These are phyloP conservation scores for Pseudanteris insignis DNA, from an alignment of 2,888 invertebrate species.

Conservation along the genomic window DNA sequence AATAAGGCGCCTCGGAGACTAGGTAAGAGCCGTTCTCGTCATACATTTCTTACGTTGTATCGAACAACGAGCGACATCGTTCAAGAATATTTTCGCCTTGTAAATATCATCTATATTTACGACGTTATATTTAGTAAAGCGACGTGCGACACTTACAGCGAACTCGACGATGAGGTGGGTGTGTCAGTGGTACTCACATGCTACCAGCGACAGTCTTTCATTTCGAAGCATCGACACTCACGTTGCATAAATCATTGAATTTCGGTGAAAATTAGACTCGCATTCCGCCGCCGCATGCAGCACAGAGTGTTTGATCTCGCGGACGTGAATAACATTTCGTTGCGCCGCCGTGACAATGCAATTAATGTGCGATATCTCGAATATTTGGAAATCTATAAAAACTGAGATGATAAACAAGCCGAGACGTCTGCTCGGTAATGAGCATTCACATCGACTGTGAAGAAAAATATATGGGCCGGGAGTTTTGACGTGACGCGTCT, in stretches of 20 bases:
- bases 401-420: constrained; percentile 26
- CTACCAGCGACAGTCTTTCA: constrained; percentile 59
- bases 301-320: constrained; percentile 30
- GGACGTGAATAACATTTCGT: constrained; percentile 14
- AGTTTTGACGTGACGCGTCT: constrained; percentile 26
- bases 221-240: constrained; percentile 57
- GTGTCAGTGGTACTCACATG: constrained; percentile 57
- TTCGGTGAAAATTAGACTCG: constrained; percentile 38
- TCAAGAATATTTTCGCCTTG: constrained; percentile 58
- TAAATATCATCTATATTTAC: constrained; percentile 65
- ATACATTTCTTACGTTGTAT: constrained; percentile 46
- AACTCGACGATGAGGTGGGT: constrained; percentile 59
- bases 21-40: constrained; percentile 45
- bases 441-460: constrained; percentile 21
- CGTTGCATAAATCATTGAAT: constrained; percentile 47
- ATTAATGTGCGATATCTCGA: constrained; percentile 31
- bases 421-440: constrained; percentile 21
- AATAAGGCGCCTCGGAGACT: constrained; percentile 41
- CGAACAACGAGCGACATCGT: constrained; percentile 49
- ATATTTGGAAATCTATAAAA: constrained; percentile 36
- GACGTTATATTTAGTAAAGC: constrained; percentile 60
- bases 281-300: constrained; percentile 24
- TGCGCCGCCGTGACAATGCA: constrained; percentile 26
- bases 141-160: constrained; percentile 57
- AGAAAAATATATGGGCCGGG: constrained; percentile 8